phyloP scores from a whole-genome alignment of 1,140 invertebrate genomes.

The Andrena cerasifolii region DNA sequence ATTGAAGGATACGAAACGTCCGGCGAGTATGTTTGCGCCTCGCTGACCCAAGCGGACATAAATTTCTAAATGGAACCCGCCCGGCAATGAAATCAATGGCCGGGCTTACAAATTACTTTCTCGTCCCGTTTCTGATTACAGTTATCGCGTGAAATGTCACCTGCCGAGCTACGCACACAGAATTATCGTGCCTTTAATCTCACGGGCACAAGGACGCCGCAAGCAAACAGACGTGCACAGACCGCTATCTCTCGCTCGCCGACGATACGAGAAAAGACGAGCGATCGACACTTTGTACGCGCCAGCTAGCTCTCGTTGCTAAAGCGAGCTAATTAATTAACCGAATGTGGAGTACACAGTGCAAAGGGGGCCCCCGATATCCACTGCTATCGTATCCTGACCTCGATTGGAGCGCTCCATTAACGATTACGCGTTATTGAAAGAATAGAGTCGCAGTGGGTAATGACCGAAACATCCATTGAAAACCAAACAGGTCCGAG shows the following conservation, averaged over 20 bases:
- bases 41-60: not conserved
- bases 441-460: too few relatives aligned
- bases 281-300: not conserved
- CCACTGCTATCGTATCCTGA: too few relatives aligned
- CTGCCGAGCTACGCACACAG: not conserved
- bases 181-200: slow-evolving; percentile 18
- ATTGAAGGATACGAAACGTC: not conserved
- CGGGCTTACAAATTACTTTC: not conserved
- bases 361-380: too few relatives aligned
- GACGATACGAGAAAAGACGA: not conserved
- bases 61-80: not conserved
- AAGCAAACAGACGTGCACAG: slow-evolving; percentile 14
- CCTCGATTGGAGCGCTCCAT: too few relatives aligned
- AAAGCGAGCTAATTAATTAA: not conserved
- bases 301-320: not conserved
- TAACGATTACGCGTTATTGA: too few relatives aligned
- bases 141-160: slow-evolving; percentile 5
- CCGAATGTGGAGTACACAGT: too few relatives aligned
- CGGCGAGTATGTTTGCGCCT: not conserved
- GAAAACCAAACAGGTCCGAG: too few relatives aligned
- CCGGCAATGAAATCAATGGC: not conserved
- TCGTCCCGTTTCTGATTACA: not conserved
- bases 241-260: not conserved
- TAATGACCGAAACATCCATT: too few relatives aligned
- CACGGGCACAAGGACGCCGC: not conserved